These are phyloP conservation scores for Oxyura jamaicensis DNA, from an alignment of 2,113 vertebrate genomes.

Conservation along the genomic window DNA sequence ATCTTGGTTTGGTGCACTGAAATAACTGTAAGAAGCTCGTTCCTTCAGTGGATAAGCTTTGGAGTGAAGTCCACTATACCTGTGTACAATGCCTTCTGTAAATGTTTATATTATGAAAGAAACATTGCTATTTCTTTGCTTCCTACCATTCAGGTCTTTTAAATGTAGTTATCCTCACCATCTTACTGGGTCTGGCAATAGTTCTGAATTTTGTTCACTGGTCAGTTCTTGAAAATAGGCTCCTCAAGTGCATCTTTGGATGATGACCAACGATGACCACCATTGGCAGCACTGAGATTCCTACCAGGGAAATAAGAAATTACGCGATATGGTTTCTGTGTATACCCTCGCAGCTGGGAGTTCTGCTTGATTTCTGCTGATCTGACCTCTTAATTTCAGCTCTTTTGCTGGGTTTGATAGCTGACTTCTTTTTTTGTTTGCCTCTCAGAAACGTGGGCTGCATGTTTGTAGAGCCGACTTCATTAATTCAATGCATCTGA, in stretches of 20 bases:
- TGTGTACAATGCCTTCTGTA: conserved; percentile 60
- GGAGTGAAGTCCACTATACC: conserved; percentile 69
- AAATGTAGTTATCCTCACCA: conserved; percentile 76
- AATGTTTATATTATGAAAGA: conserved; percentile 58
- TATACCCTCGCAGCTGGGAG: neutral
- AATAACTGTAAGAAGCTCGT: conserved; percentile 63
- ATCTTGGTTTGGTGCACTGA: conserved; percentile 72
- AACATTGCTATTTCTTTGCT: conserved; percentile 63
- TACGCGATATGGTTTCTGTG: neutral
- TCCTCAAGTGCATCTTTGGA: conserved; percentile 31
- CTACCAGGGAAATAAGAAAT: neutral
- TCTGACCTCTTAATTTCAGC: conserved; percentile 51
- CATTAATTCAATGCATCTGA: neutral
- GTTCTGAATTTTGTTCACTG: conserved; percentile 48
- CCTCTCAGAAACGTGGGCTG: neutral
- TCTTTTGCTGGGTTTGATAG: conserved; percentile 28
- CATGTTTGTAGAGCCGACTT: neutral
- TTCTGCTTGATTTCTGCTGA: conserved; percentile 37
- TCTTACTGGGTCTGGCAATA: conserved; percentile 74
- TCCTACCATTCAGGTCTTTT: conserved; percentile 68
- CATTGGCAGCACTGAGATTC: conserved; percentile 33
- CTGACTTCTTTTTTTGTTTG: neutral
- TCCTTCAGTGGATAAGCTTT: conserved; percentile 71
- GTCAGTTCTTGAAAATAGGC: conserved; percentile 55
- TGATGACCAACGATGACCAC: neutral